Base-by-base conservation (phyloP, 2,113 vertebrate genomes). In the Polypterus bichir region DNA sequence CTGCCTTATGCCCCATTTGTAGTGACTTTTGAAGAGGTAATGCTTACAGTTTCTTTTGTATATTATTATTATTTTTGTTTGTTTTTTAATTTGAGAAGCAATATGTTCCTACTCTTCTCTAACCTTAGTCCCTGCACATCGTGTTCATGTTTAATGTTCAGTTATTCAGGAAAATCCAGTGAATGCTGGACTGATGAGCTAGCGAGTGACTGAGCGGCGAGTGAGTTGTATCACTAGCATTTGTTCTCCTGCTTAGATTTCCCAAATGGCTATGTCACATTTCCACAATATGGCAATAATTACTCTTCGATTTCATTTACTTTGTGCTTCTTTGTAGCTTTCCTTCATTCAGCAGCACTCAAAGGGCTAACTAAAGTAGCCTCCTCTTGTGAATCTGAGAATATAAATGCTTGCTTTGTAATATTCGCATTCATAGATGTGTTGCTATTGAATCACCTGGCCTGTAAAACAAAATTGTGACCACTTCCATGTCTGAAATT, bases 351-450 rank as follows among this genome's bases (percentile, higher is more conserved):
- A 79, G 78, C 85, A 90, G 88, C 86, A 88, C 87, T 86, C 64
- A 74, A 76, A 79, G 83, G 87, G 81, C 81, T 81, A 79, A 77
- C 73, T 84, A 71, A 81, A 79, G 76, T 83, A 81, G 81, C 82
- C 84, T 77, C 79, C 81, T 71, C 79, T 82, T 83, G 81, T 85
- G 82, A 46, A 80, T 85, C 69, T 74, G 83, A 77, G 84, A 27
- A 83, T 81, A 79, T 77, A 79, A 79, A 80, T 81, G 86, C 88
- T 91, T 89, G 90, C 89, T 84, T 27, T 92, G 90, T 92, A 92
- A 86, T 86, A 89, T 86, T 82, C 85, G 88, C 88, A 68, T 89
- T 88, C 85, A 79, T 86, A 83, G 82, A 82, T 83, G 83, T 86
- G 85, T 88, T 89, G 82, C 85, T 85, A 83, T 86, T 82, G 84